Conservation (phyloP, 1,140 invertebrate genomes). For the Pachypeltis micranthus region DNA sequence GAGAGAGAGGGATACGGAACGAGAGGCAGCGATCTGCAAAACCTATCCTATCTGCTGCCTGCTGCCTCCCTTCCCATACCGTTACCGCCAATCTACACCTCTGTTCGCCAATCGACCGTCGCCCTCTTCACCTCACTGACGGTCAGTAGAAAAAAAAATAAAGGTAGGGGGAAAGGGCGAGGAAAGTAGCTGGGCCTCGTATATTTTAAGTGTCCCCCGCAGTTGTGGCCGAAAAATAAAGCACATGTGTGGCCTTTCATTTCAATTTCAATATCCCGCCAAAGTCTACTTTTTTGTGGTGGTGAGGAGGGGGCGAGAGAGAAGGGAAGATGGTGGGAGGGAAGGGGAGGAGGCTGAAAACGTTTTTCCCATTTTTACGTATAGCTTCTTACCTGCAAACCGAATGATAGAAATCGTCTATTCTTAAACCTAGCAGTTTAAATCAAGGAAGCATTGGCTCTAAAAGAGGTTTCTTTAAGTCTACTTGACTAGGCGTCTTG, state of each 20-base stretch:
- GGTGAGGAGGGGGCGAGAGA: background rate
- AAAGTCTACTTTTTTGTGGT: background rate
- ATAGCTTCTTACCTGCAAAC: too few relatives aligned
- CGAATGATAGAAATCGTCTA: too few relatives aligned
- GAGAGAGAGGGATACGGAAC: too few relatives aligned
- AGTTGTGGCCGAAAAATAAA: background rate
- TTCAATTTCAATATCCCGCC: background rate
- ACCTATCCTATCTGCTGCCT: background rate
- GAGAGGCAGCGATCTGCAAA: background rate
- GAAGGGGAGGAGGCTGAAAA: background rate
- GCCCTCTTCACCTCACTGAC: background rate
- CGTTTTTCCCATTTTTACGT: too few relatives aligned
- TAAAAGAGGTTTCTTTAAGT: too few relatives aligned
- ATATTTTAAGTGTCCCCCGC: background rate
- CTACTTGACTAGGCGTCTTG: too few relatives aligned
- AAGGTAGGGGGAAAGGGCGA: too few relatives aligned
- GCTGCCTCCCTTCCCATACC: background rate
- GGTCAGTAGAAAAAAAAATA: too few relatives aligned
- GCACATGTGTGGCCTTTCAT: background rate
- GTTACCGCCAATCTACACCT: background rate
- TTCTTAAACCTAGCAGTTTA: too few relatives aligned
- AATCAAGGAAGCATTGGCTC: too few relatives aligned
- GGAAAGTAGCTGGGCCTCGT: too few relatives aligned
- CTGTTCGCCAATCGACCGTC: background rate
- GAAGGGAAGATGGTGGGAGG: background rate